A percentile compares a stretch with the other conserved stretches of the same genome.
These are phyloP conservation scores for Rhagonycha lutea DNA, from an alignment of 2,888 invertebrate species.

Conservation along the genomic window DNA sequence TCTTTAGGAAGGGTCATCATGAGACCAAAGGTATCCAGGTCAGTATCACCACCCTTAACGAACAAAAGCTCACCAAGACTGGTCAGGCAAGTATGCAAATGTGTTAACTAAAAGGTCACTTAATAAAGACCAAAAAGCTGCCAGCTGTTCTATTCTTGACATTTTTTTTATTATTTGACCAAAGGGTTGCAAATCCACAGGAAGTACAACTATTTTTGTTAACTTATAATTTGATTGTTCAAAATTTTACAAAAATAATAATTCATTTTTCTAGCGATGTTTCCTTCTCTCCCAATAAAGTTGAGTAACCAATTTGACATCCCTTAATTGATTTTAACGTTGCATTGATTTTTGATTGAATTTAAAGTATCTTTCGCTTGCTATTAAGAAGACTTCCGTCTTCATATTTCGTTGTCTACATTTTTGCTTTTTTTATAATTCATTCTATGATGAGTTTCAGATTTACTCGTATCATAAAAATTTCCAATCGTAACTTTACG, in stretches of 20 bases:
- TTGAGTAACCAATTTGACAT: background rate
- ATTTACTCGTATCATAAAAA: too few relatives aligned
- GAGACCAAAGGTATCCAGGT: slow-evolving; percentile 36
- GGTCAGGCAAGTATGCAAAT: slow-evolving; percentile 51
- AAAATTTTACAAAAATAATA: background rate
- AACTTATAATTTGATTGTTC: background rate
- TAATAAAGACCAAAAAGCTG: slow-evolving; percentile 25
- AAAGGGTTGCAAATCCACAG: slow-evolving; percentile 8
- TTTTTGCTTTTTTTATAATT: too few relatives aligned
- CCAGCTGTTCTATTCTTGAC: slow-evolving; percentile 18
- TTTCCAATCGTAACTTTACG: background rate
- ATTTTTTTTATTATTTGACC: slow-evolving; percentile 23
- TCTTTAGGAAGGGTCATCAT: slow-evolving; percentile 36
- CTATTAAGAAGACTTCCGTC: background rate
- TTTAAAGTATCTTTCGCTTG: background rate
- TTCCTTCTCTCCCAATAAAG: background rate
- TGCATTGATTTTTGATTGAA: background rate
- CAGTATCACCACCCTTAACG: slow-evolving; percentile 36
- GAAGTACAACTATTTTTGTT: background rate
- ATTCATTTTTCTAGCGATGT: background rate
- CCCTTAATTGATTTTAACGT: background rate
- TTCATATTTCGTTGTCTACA: background rate
- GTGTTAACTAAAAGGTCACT: slow-evolving; percentile 37
- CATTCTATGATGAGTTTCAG: too few relatives aligned
- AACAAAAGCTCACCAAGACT: slow-evolving; percentile 40